Evolutionary conservation across 1,140 invertebrate genomes (phyloP).

Genomic region (Drosophila nigromelanica): DNA sequence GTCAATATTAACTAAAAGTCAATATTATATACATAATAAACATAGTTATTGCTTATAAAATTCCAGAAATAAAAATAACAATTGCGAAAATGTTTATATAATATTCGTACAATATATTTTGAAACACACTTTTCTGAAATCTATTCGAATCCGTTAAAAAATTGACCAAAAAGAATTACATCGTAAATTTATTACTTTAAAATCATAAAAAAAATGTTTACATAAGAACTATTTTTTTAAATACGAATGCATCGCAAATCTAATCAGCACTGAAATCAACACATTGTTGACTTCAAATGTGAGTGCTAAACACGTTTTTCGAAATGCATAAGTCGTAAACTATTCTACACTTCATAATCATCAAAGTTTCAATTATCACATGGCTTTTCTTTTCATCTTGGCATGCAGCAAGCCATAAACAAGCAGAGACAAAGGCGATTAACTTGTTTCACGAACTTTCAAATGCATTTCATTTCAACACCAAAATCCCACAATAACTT

Average conservation of each 20-base stretch:
- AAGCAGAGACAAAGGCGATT: slow-evolving; percentile 56
- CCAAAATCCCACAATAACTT: slow-evolving; percentile 60
- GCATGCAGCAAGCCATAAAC: slow-evolving; percentile 21
- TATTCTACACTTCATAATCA: slow-evolving; percentile 4
- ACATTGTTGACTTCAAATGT: background rate
- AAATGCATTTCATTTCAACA: slow-evolving; percentile 65
- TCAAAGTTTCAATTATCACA: slow-evolving; percentile 21
- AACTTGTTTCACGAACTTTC: slow-evolving; percentile 75
- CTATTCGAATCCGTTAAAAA: too few relatives aligned
- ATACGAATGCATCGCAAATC: background rate
- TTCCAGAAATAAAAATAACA: background rate
- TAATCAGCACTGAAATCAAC: too few relatives aligned
- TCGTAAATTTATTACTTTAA: too few relatives aligned
- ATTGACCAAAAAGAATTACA: too few relatives aligned
- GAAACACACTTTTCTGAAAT: background rate
- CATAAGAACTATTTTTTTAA: too few relatives aligned
- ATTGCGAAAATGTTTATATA: background rate
- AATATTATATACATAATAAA: too few relatives aligned
- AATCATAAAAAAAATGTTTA: too few relatives aligned
- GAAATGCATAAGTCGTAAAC: background rate
- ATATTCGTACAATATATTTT: background rate
- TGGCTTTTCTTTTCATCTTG: slow-evolving; percentile 22
- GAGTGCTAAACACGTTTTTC: background rate
- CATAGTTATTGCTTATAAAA: too few relatives aligned
- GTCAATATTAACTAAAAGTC: too few relatives aligned